Conservation (phyloP, 1,140 invertebrate species). For the Bombus breviceps region DNA sequence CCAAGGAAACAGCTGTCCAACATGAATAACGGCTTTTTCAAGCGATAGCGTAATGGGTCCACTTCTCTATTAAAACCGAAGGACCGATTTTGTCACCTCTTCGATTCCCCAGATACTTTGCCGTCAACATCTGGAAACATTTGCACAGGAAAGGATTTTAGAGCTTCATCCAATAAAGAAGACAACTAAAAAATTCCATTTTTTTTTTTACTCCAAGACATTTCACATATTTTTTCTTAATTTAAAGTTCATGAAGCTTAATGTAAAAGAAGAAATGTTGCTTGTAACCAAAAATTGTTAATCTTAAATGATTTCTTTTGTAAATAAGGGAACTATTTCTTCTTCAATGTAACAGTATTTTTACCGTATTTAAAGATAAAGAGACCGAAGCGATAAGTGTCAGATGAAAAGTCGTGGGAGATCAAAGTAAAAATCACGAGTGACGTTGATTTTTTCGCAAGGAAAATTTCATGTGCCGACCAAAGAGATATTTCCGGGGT, state of each 20-base stretch:
- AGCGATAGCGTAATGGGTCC: constrained; percentile 38
- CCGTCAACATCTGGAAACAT: constrained; percentile 5
- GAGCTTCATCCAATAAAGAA: neutral
- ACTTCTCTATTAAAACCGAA: constrained; percentile 39
- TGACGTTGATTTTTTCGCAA: neutral
- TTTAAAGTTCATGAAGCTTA: too few species aligned
- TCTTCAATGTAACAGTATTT: neutral
- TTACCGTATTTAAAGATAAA: neutral
- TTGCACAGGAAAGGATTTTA: constrained; percentile 13
- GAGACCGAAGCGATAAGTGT: neutral
- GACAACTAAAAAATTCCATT: neutral
- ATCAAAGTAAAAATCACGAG: neutral
- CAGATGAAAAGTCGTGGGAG: neutral
- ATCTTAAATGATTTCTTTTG: neutral
- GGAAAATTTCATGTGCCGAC: neutral
- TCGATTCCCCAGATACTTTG: neutral
- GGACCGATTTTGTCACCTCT: constrained; percentile 41
- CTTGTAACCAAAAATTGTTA: neutral
- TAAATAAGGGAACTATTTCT: neutral
- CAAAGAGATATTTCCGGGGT: neutral
- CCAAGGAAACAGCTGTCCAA: constrained; percentile 24
- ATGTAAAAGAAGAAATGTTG: neutral
- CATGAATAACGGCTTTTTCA: neutral
- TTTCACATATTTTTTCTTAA: neutral
- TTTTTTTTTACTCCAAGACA: neutral